phyloP scores from a whole-genome alignment of 2,888 invertebrate species.

The Tinea pellionella region DNA sequence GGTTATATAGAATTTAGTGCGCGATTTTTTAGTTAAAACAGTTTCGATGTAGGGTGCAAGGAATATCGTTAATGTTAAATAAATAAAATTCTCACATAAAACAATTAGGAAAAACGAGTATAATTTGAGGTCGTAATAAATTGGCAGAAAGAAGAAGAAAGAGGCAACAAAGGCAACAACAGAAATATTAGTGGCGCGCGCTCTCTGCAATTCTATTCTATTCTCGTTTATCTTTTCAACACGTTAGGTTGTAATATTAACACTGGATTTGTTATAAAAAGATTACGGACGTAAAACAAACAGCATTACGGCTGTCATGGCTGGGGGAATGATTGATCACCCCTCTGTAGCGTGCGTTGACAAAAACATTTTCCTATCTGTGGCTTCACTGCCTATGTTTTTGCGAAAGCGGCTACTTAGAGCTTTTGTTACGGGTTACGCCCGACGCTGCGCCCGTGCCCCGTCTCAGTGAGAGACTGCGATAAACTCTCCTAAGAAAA shows the following conservation, averaged over 20 bases:
- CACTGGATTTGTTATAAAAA: slow-evolving; percentile 15
- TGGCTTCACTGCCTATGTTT: slow-evolving; percentile 24
- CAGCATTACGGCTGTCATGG: slow-evolving; percentile 14
- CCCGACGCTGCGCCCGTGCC: slow-evolving; percentile 16
- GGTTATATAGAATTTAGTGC: no score
- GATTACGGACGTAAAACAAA: slow-evolving; percentile 16
- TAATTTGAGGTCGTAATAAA: neutral
- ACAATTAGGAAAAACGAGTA: neutral
- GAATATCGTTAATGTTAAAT: no score
- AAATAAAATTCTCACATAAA: neutral
- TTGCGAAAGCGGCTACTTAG: slow-evolving; percentile 25
- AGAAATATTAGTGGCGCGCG: slow-evolving; percentile 1
- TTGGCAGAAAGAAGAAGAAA: neutral
- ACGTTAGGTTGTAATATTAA: slow-evolving; percentile 11
- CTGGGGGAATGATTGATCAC: slow-evolving; percentile 14
- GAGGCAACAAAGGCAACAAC: neutral
- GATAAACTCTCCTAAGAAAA: slow-evolving; percentile 15
- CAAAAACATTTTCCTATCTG: slow-evolving; percentile 18
- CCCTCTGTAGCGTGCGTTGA: slow-evolving; percentile 16
- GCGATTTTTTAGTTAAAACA: no score
- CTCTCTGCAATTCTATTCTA: neutral
- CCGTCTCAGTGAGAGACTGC: neutral
- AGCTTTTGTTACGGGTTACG: slow-evolving; percentile 22
- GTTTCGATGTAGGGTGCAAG: no score
- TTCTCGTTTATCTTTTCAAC: slow-evolving; percentile 9